Base-by-base conservation (phyloP, 2,888 invertebrate species). In the Busseola fusca region DNA sequence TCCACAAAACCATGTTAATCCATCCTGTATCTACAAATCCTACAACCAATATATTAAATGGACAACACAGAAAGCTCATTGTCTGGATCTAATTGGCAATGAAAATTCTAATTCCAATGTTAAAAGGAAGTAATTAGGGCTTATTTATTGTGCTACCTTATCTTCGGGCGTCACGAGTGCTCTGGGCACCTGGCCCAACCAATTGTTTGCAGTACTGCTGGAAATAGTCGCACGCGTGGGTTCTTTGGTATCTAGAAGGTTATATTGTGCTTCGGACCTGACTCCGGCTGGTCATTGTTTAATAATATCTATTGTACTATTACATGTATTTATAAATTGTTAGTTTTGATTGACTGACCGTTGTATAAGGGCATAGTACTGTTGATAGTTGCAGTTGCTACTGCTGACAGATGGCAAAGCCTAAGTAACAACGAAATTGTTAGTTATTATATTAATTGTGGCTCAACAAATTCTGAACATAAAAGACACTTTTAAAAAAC, bases 101-200 rank as follows among this genome's bases (percentile, higher is more conserved):
- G 89, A 88, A 87, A 88, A 87, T 87, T 86, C 87, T 81, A 84
- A 83, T 86, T 87, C 87, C 82, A 85, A 87, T 88, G 85, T 88
- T 88, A 91, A 89, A 90, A 92, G 91, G 90, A 90, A 92, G 93
- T 93, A 94, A 94, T 94, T 94, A 94, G 92, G 85, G 89, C 85
- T 93, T 91, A 93, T 93, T 93, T 93, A 93, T 93, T 87, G 91
- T 85, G 89, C 90, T 90, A 89, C 91, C 91, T 94, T 94, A 94
- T 93, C 93, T 93, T 87, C 77, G 82, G 87, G 87, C 87, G 88
- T 88, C 92, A 92, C 92, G 91, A 92, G 83, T 82, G 84, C 78
- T 72, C 79, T 76, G 72, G 76, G 66, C 77, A 78, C 71, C 75
- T 77, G 72, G 74, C 72, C 78, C 84, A 80, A 81, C 85, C 87